Percentiles rank a stretch among this genome's conserved stretches.
Conservation (phyloP, 2,797 vertebrate genomes). For the Otolemur crassicaudatus region DNA sequence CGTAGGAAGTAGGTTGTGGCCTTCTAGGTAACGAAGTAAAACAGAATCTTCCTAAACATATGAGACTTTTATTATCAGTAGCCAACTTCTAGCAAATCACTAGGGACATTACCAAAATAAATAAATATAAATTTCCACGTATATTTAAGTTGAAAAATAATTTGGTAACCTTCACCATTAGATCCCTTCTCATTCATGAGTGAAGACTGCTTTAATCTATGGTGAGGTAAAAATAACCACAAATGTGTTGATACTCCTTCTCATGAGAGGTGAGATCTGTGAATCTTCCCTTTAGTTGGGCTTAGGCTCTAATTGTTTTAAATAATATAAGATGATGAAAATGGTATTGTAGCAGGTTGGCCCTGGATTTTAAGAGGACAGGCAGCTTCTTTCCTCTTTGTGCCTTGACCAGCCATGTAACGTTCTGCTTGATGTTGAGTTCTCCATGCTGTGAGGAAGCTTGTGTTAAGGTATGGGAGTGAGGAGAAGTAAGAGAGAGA, state of each 20-base stretch:
- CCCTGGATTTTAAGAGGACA: neutral
- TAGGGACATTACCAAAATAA: neutral
- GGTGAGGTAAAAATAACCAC: neutral
- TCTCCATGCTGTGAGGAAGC: neutral
- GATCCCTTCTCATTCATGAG: neutral
- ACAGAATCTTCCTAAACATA: neutral
- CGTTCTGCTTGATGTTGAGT: neutral
- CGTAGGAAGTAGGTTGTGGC: neutral
- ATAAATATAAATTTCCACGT: neutral
- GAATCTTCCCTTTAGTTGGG: neutral
- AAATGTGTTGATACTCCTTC: neutral
- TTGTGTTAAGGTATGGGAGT: neutral
- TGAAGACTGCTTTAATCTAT: neutral
- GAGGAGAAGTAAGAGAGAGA: neutral
- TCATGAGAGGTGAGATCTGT: neutral
- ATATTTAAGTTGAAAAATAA: neutral
- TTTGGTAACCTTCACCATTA: neutral
- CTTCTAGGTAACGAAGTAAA: neutral
- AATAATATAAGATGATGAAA: neutral
- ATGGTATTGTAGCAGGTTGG: neutral
- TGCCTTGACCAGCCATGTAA: neutral
- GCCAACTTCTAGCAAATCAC: neutral
- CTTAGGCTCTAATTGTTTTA: neutral
- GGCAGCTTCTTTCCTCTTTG: neutral
- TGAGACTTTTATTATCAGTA: neutral